A percentile compares a stretch with the other conserved stretches of the same genome.
These are phyloP conservation scores for Herpetotheres cachinnans DNA, from an alignment of 2,113 vertebrate species.

Conservation along the genomic window DNA sequence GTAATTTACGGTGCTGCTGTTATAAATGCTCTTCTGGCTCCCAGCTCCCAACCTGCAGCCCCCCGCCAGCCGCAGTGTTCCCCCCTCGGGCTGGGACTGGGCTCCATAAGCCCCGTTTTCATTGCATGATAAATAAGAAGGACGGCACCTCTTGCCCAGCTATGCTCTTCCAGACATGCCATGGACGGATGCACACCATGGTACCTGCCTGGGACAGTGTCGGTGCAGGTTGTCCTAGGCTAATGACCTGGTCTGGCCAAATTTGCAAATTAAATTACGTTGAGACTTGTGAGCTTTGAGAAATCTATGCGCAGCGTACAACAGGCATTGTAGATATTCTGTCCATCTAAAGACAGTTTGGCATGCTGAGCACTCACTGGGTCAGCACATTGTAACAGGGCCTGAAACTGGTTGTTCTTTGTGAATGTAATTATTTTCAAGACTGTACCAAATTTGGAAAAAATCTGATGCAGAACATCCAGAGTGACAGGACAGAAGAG, in stretches of 20 bases:
- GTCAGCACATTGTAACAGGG: slow-evolving; percentile 89
- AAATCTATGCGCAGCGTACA: slow-evolving; percentile 94
- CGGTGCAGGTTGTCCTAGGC: neutral
- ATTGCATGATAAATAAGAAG: neutral
- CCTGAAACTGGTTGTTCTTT: slow-evolving; percentile 96
- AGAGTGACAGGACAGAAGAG: slow-evolving; percentile 93
- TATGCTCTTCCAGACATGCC: accelerated
- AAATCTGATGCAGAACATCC: slow-evolving; percentile 96
- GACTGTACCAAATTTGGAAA: slow-evolving; percentile 94
- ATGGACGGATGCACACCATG: accelerated
- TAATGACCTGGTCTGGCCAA: neutral
- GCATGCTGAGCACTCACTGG: slow-evolving; percentile 87
- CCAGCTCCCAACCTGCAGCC: neutral
- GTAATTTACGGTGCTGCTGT: neutral
- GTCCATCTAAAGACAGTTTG: slow-evolving; percentile 92
- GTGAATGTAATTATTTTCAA: slow-evolving; percentile 96
- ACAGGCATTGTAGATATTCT: slow-evolving; percentile 97
- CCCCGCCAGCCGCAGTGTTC: neutral
- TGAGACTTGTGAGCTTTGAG: slow-evolving; percentile 93
- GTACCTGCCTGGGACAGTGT: neutral
- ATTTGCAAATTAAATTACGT: slow-evolving; percentile 72
- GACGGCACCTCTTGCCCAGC: neutral
- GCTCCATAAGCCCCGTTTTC: accelerated
- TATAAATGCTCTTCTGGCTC: neutral
- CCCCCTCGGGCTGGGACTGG: neutral